Conservation (phyloP, 2,888 invertebrate species). For the Amblyjoppa proteus region DNA sequence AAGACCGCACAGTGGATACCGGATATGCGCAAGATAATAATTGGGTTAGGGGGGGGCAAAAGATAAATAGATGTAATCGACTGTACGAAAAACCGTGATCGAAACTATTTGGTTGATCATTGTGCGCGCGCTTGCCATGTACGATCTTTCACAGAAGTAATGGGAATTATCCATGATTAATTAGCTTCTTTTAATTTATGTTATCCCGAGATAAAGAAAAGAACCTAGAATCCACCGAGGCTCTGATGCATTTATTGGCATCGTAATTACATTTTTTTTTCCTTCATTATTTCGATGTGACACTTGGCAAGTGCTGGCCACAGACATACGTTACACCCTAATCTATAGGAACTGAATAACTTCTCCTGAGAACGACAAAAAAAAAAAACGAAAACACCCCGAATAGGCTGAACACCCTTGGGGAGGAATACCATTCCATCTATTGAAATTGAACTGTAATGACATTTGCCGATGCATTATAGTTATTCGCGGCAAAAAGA, state of each 20-base stretch:
- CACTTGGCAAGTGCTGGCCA: slow-evolving; percentile 65
- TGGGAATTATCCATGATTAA: slow-evolving; percentile 18
- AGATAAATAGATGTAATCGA: slow-evolving; percentile 13
- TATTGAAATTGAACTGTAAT: slow-evolving; percentile 41
- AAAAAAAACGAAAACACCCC: slow-evolving; percentile 42
- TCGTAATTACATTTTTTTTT: slow-evolving; percentile 63
- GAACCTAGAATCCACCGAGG: slow-evolving; percentile 57
- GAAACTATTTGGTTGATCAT: slow-evolving; percentile 39
- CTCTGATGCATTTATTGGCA: slow-evolving; percentile 76
- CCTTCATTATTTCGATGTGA: slow-evolving; percentile 48
- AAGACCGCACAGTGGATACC: slow-evolving; percentile 44
- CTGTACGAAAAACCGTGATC: neutral
- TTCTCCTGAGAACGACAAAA: slow-evolving; percentile 36
- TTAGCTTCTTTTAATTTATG: slow-evolving; percentile 42
- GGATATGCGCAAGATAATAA: slow-evolving; percentile 24
- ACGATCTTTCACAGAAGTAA: slow-evolving; percentile 48
- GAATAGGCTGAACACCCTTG: slow-evolving; percentile 50
- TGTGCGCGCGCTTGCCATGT: slow-evolving; percentile 42
- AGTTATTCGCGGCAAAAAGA: slow-evolving; percentile 26
- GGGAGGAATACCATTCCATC: slow-evolving; percentile 69
- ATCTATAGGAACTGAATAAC: slow-evolving; percentile 50
- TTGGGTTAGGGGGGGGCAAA: neutral
- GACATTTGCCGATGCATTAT: slow-evolving; percentile 58
- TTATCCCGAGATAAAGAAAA: neutral
- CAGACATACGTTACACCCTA: slow-evolving; percentile 58